Percentiles rank a stretch among this genome's conserved stretches.
Conservation (phyloP, 2,888 invertebrate genomes). For the Nomada goodeniana region DNA sequence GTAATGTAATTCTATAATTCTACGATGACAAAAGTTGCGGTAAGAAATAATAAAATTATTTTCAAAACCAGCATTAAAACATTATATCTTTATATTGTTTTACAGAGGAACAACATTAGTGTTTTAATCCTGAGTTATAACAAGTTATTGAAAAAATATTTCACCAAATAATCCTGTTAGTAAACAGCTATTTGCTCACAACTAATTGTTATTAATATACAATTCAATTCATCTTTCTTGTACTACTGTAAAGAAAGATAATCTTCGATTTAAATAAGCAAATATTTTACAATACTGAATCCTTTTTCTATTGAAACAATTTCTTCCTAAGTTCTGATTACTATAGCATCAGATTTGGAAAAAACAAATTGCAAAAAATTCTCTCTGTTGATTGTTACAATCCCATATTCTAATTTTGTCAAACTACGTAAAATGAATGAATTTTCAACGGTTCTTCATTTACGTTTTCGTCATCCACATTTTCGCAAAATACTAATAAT, state of each 20-base stretch:
- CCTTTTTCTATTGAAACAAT: conserved; percentile 18
- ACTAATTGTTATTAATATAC: conserved; percentile 19
- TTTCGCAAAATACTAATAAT: conserved; percentile 68
- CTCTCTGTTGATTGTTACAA: conserved; percentile 3
- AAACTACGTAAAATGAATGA: conserved; percentile 62
- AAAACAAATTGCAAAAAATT: conserved; percentile 40
- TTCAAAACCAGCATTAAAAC: conserved; percentile 25
- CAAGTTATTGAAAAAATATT: conserved; percentile 47
- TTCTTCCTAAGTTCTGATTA: conserved; percentile 65
- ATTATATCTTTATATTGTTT: conserved; percentile 38
- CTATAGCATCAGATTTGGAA: conserved; percentile 63
- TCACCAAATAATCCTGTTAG: conserved; percentile 40
- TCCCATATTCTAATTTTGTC: conserved; percentile 46
- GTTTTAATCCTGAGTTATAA: conserved; percentile 45
- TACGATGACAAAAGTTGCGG: conserved; percentile 17
- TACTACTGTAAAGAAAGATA: conserved; percentile 67
- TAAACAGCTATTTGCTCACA: conserved; percentile 34
- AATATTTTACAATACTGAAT: conserved; percentile 49
- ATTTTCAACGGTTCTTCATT: conserved; percentile 47
- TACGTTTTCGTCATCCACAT: conserved; percentile 27
- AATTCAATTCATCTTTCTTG: conserved; percentile 68
- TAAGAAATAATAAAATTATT: conserved; percentile 36
- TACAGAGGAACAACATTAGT: conserved; percentile 47
- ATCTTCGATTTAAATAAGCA: conserved; percentile 47
- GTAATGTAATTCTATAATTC: conserved; percentile 29